Percentiles rank a stretch among this genome's conserved stretches.
Conservation (phyloP, 92 coral and sea anemone species). For the Muricea muricata region DNA sequence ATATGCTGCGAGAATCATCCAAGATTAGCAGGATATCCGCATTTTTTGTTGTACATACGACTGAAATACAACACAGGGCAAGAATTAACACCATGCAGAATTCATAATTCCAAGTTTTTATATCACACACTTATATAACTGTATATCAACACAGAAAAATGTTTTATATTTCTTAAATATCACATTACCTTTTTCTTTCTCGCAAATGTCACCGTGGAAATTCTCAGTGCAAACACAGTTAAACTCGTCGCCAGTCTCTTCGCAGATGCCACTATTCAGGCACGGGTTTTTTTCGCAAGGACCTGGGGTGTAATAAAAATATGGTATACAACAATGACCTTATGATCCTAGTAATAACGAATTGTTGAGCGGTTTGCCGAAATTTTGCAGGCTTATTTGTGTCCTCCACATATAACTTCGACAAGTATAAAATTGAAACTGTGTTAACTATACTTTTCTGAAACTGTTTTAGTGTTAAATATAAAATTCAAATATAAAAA, state of each 20-base stretch:
- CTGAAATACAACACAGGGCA: background rate
- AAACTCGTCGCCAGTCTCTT: conserved; percentile 8
- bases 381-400: too few species aligned
- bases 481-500: too few species aligned
- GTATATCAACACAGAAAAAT: too few species aligned
- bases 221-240: conserved; percentile 20
- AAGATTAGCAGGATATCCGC: conserved; percentile 48
- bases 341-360: too few species aligned
- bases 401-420: too few species aligned
- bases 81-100: too few species aligned
- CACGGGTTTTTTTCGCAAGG: conserved; percentile 25
- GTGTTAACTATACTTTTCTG: too few species aligned
- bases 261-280: conserved; percentile 22
- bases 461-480: too few species aligned
- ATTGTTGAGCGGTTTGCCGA: too few species aligned
- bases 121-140: too few species aligned
- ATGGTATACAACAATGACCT: background rate
- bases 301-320: background rate
- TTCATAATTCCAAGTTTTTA: too few species aligned
- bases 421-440: too few species aligned
- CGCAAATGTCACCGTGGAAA: conserved; percentile 1
- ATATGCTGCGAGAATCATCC: conserved; percentile 59
- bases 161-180: background rate
- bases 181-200: conserved; percentile 33
- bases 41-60: conserved; percentile 24